Evolutionary conservation across 2,888 invertebrate genomes (phyloP), one percentile per base, ranked within the genome.

Genomic region (Pecten maximus): DNA sequence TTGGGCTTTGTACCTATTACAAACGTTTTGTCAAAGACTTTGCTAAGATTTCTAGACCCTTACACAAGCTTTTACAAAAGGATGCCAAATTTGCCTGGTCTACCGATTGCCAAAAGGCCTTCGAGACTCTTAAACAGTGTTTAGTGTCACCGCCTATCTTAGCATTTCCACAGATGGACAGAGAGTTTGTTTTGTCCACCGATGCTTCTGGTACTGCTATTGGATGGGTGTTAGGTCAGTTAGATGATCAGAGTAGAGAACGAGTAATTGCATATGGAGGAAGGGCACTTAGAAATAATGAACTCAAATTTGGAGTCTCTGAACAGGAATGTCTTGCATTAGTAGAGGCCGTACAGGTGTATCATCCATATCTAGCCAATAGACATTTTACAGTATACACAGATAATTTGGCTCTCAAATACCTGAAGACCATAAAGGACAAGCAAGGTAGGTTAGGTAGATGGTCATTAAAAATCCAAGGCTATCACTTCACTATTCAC

Each of bases 261-360:
- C n/a, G n/a, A n/a, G n/a, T n/a, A n/a, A n/a, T n/a, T n/a, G 87
- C 90, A 2, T 92, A 92, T 90, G 93, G 92, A 0, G 74, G 88
- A 60, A 39, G 88, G 39, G 74, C 88, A 40, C 39, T 88, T n/a
- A 2, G 19, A 40, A 2, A 28, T 40, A 89, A 91, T 12, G 93
- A 93, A 89, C 40, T 89, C 50, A 93, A 92, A 48, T 93, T 92
- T 88, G 23, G 35, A 39, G 89, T 90, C 0, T 89, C 91, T 39
- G 93, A 93, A 86, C 39, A 90, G 35, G 93, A 93, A 89, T 92
- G 90, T 91, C 44, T 94, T 8, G 93, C 92, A 35, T 87, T 93
- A 39, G 90, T 94, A 40, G 89, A 88, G 23, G 93, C 91, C 0
- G 87, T 93, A 19, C 90, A 93, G 88, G 40, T 91, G 39, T 92